These are phyloP conservation scores for Thalassaphorura encarpata DNA, from an alignment of 1,140 invertebrate genomes.

Conservation along the genomic window DNA sequence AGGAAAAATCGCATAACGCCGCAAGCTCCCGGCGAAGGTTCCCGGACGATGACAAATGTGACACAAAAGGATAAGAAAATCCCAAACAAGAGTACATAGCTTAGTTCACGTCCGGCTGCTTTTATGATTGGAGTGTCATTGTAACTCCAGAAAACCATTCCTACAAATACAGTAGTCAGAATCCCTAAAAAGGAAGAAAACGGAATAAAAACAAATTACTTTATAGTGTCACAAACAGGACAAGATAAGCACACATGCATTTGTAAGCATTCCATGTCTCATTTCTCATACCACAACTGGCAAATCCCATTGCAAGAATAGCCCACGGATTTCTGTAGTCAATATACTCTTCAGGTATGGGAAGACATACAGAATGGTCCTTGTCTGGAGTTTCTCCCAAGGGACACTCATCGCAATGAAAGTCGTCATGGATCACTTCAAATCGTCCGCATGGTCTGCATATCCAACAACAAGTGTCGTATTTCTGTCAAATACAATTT, in stretches of 20 bases:
- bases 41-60: constrained; percentile 47
- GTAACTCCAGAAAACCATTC: constrained; percentile 55
- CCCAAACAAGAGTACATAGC: constrained; percentile 41
- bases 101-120: constrained; percentile 47
- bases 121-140: constrained; percentile 49
- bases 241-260: too few species aligned
- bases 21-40: constrained; percentile 42
- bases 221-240: too few species aligned
- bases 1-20: constrained; percentile 47
- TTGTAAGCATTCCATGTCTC: too few species aligned
- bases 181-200: constrained; percentile 54
- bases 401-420: constrained; percentile 50
- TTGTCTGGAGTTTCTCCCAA: constrained; percentile 39
- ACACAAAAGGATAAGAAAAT: constrained; percentile 46
- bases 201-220: background rate
- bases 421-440: constrained; percentile 50
- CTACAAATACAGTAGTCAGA: constrained; percentile 59
- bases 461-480: constrained; percentile 49
- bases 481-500: constrained; percentile 34
- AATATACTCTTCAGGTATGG: constrained; percentile 46
- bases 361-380: constrained; percentile 40
- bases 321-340: constrained; percentile 47
- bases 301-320: constrained; percentile 46
- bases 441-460: constrained; percentile 52
- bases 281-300: constrained; percentile 38